Percentiles rank a stretch among this genome's conserved stretches.
Evolutionary conservation across 2,113 vertebrate species (phyloP).

Genomic region (Cygnus atratus): DNA sequence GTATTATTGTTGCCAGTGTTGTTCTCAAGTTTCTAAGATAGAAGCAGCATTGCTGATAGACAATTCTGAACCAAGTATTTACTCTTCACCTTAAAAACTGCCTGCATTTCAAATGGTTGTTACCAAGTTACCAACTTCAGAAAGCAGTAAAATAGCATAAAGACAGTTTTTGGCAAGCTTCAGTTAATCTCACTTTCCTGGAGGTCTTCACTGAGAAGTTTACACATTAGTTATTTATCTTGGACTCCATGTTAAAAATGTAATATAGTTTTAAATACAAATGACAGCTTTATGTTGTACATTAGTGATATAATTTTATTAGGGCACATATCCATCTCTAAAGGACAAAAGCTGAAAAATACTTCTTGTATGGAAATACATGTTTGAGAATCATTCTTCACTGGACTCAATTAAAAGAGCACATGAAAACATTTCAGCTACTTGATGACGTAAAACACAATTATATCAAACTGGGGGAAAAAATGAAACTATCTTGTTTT

Average conservation of each 20-base stretch:
- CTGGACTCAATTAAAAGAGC: neutral
- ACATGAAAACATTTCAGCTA: neutral
- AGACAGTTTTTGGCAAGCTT: too few relatives aligned
- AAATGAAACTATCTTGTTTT: neutral
- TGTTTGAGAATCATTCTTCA: neutral
- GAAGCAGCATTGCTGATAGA: fast-evolving
- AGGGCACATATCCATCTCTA: fast-evolving
- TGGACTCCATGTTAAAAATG: fast-evolving
- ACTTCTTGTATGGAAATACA: neutral
- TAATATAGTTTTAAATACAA: neutral
- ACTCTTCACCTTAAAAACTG: neutral
- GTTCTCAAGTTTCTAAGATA: neutral
- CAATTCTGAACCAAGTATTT: neutral
- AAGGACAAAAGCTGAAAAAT: neutral
- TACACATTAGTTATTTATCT: fast-evolving
- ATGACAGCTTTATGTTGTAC: neutral
- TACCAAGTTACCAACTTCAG: neutral
- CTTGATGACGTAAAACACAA: neutral
- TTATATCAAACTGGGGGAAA: neutral
- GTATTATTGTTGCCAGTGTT: neutral
- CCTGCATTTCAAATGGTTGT: neutral
- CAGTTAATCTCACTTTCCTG: neutral
- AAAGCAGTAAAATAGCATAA: neutral
- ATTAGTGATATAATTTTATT: neutral
- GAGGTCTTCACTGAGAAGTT: neutral